These are phyloP conservation scores for Micropoecilia bifurca DNA, from an alignment of 2,797 vertebrate genomes.

Conservation along the genomic window DNA sequence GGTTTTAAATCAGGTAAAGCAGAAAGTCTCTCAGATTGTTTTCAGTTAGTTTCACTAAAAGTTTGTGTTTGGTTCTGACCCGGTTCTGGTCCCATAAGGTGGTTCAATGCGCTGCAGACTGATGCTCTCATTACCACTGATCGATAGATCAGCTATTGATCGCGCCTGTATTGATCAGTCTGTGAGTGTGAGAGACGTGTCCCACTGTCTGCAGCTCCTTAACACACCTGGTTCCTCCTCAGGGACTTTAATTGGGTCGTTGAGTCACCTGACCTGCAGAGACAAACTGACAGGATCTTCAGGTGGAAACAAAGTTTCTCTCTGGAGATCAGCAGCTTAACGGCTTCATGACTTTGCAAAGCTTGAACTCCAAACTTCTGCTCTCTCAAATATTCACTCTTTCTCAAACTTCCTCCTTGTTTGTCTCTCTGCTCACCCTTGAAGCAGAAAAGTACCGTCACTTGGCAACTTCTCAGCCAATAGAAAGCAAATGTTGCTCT, in stretches of 20 bases:
- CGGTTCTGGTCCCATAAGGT: neutral
- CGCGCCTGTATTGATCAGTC: conserved; percentile 29
- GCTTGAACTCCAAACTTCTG: no score
- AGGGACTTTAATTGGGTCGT: conserved; percentile 34
- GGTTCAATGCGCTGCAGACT: conserved; percentile 31
- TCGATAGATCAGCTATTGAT: conserved; percentile 57
- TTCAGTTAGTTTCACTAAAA: neutral
- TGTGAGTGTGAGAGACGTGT: conserved; percentile 19
- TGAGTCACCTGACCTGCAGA: conserved; percentile 33
- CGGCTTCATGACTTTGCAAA: no score
- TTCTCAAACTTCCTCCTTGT: no score
- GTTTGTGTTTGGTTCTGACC: neutral
- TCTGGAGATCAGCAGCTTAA: neutral
- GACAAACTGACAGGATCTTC: conserved; percentile 17
- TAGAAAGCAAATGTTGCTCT: no score
- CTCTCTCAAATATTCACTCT: no score
- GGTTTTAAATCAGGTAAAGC: neutral
- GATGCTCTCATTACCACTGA: conserved; percentile 59
- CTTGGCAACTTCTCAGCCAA: no score
- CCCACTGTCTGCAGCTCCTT: conserved; percentile 33
- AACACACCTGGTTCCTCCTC: conserved; percentile 38
- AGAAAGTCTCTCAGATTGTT: neutral
- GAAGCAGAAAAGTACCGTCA: no score
- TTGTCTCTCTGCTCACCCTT: no score
- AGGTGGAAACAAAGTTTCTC: conserved; percentile 12